These are phyloP conservation scores for Eupsittula cactorum DNA, from an alignment of 2,113 vertebrate species.

Conservation along the genomic window DNA sequence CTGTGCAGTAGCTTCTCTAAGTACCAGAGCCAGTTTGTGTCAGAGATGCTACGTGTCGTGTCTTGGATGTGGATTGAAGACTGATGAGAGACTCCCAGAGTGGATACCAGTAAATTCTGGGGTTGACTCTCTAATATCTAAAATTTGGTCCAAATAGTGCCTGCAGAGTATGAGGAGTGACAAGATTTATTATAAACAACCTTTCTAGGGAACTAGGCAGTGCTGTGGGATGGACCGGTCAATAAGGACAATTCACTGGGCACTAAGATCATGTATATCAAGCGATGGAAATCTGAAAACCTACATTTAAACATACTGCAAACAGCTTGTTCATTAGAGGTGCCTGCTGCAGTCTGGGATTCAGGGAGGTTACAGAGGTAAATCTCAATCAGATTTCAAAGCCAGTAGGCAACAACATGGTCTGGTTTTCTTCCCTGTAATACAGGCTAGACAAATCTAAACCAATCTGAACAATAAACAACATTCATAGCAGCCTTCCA, in stretches of 20 bases:
- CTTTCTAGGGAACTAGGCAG: background rate
- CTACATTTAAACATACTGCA: background rate
- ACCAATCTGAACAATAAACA: rapidly evolving
- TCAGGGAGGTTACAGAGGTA: background rate
- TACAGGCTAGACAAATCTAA: background rate
- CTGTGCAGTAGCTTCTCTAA: background rate
- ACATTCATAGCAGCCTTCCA: background rate
- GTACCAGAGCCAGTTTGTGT: background rate
- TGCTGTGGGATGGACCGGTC: background rate
- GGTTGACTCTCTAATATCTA: background rate
- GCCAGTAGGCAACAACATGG: rapidly evolving
- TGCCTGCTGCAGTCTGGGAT: background rate
- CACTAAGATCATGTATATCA: background rate
- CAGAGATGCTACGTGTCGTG: background rate
- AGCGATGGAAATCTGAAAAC: background rate
- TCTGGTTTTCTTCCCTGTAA: background rate
- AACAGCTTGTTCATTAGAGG: background rate
- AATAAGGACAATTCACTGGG: background rate
- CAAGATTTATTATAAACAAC: background rate
- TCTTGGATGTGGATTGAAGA: background rate
- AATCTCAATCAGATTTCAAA: background rate
- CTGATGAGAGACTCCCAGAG: background rate
- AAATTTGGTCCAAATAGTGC: background rate
- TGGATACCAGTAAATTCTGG: background rate
- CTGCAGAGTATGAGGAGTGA: background rate